These are phyloP conservation scores for Branchipolynoe longqiensis DNA, from an alignment of 2,888 invertebrate genomes.

Conservation along the genomic window DNA sequence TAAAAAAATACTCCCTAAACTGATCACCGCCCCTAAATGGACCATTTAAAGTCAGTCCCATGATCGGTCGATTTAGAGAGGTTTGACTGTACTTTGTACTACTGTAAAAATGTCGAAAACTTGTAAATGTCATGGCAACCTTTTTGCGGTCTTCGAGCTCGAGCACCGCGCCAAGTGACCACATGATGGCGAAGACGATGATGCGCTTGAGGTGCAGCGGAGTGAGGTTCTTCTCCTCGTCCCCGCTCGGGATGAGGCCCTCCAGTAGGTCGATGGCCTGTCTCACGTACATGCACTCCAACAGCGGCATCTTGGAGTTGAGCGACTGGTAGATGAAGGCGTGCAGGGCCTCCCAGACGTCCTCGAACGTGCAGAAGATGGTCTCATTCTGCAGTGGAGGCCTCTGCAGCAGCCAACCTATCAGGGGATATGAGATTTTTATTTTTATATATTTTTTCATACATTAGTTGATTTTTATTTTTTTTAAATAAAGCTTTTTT, in stretches of 20 bases:
- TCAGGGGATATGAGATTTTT: neutral
- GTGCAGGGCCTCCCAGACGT: conserved; percentile 88
- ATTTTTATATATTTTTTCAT: neutral
- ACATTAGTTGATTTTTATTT: neutral
- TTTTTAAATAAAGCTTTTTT: neutral
- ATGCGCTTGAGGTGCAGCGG: conserved; percentile 89
- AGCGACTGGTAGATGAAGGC: conserved; percentile 93
- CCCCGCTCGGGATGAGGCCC: conserved; percentile 89
- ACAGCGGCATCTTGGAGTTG: conserved; percentile 89
- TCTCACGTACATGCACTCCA: conserved; percentile 94
- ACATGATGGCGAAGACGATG: conserved; percentile 93
- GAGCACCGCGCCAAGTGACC: conserved; percentile 95
- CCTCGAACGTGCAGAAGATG: conserved; percentile 87
- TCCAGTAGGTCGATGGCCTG: conserved; percentile 88
- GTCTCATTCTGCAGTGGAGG: conserved; percentile 84
- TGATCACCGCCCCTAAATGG: no score
- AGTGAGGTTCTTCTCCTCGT: conserved; percentile 83
- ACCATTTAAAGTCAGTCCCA: no score
- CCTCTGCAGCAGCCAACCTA: conserved; percentile 82
- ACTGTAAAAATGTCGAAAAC: no score
- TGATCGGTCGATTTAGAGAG: no score
- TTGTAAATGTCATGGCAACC: no score
- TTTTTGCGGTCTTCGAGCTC: conserved; percentile 91
- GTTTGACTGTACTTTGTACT: no score
- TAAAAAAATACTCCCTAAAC: no score